Conservation (phyloP, 2,888 invertebrate species). For the Amiota communis region DNA sequence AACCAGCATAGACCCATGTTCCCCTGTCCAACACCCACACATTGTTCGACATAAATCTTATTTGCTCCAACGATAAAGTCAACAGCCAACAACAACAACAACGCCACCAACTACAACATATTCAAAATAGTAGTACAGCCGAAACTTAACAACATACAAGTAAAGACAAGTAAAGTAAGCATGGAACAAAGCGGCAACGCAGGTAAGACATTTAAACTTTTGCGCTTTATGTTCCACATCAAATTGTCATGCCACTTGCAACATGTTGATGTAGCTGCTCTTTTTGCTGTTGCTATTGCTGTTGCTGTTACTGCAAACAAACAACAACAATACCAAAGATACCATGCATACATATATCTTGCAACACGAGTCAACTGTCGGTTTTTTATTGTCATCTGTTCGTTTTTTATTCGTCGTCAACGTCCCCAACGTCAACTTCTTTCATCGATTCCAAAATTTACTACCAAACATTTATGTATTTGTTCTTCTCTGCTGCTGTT, state of each 20-base stretch:
- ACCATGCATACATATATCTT: constrained; percentile 61
- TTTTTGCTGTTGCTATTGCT: constrained; percentile 12
- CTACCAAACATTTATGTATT: constrained; percentile 60
- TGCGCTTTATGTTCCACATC: constrained; percentile 60
- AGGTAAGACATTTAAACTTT: constrained; percentile 19
- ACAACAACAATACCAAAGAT: constrained; percentile 39
- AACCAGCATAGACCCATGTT: not conserved
- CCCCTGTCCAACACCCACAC: constrained; percentile 17
- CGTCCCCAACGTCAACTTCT: not conserved
- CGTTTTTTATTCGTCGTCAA: constrained; percentile 16
- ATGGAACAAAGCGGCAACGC: not conserved
- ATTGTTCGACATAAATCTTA: constrained; percentile 8
- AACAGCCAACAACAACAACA: not conserved
- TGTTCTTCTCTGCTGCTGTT: constrained; percentile 42
- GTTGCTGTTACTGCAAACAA: constrained; percentile 9
- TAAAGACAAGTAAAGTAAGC: too few relatives aligned
- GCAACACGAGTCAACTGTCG: constrained; percentile 67
- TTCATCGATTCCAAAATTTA: constrained; percentile 17
- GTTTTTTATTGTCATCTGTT: constrained; percentile 65
- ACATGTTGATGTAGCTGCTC: constrained; percentile 28
- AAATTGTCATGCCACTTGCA: constrained; percentile 55
- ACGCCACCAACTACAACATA: not conserved
- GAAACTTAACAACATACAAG: not conserved
- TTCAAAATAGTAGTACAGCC: constrained; percentile 3
- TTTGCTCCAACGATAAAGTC: constrained; percentile 4